Conservation (phyloP, 2,888 invertebrate genomes). For the Idaea straminata region DNA sequence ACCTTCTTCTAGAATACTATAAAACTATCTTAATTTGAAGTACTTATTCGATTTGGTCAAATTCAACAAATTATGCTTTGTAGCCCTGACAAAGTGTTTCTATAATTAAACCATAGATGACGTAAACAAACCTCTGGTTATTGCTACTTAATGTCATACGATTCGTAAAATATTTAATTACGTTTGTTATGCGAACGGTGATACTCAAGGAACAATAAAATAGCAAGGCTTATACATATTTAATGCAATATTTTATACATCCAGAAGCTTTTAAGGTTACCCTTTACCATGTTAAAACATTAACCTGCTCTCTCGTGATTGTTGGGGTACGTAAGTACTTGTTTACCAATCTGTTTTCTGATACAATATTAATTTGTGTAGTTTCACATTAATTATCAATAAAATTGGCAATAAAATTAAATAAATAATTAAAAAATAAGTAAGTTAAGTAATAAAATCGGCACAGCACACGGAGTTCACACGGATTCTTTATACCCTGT, state of each 20-base stretch:
- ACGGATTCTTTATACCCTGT: no score
- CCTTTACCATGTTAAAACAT: constrained; percentile 20
- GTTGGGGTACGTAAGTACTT: constrained; percentile 9
- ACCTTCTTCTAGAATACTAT: no score
- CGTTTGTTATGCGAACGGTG: background rate
- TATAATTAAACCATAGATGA: background rate
- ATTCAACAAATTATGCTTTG: no score
- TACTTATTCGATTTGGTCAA: no score
- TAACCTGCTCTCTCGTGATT: constrained; percentile 20
- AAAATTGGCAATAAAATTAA: background rate
- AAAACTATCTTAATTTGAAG: no score
- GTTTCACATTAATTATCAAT: background rate
- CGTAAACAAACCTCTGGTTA: background rate
- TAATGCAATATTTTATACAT: constrained; percentile 21
- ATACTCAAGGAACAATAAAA: constrained; percentile 6
- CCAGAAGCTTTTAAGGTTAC: constrained; percentile 20
- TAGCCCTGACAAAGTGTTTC: background rate
- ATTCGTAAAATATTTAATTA: background rate
- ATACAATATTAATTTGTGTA: background rate
- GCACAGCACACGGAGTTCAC: no score
- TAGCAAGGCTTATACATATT: background rate
- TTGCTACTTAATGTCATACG: background rate
- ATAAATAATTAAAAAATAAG: no score
- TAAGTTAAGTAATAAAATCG: no score
- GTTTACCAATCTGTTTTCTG: background rate